Conservation (phyloP, 37 sponge, comb jelly and placozoan genomes). For the Spongia lamella region DNA sequence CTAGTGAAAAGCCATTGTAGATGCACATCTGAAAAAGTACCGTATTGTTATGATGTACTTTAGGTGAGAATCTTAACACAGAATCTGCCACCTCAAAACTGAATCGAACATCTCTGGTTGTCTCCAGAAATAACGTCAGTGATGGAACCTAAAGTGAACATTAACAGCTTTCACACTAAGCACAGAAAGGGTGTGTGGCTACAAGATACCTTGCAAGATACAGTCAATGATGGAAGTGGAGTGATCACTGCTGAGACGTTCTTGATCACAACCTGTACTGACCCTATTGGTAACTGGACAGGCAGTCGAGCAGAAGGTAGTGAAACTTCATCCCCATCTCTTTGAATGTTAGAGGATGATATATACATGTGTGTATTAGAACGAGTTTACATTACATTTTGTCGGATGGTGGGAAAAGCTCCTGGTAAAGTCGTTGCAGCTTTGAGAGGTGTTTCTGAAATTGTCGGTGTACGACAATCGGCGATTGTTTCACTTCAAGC, state of each 20-base stretch:
- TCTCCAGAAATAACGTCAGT: neutral
- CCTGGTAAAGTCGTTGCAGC: constrained; percentile 58
- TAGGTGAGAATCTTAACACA: too few species aligned
- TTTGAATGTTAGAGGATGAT: too few species aligned
- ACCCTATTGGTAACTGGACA: constrained; percentile 46
- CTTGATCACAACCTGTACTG: constrained; percentile 39
- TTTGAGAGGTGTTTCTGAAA: constrained; percentile 58
- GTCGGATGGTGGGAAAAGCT: constrained; percentile 25
- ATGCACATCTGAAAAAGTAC: neutral
- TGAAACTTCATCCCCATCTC: too few species aligned
- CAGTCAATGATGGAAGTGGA: constrained; percentile 60
- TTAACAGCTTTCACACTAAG: neutral
- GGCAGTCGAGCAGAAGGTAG: constrained; percentile 14
- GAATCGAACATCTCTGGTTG: too few species aligned
- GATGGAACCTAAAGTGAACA: neutral
- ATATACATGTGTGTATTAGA: too few species aligned
- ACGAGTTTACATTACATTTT: too few species aligned
- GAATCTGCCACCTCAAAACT: too few species aligned
- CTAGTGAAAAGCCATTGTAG: neutral
- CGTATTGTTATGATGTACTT: too few species aligned
- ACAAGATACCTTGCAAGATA: constrained; percentile 44
- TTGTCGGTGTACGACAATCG: constrained; percentile 56
- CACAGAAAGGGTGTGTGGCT: neutral
- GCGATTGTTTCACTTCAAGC: constrained; percentile 63
- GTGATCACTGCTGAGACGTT: constrained; percentile 6